Base-by-base conservation (phyloP, 2,113 vertebrate genomes). In the Syngnathus typhle region DNA sequence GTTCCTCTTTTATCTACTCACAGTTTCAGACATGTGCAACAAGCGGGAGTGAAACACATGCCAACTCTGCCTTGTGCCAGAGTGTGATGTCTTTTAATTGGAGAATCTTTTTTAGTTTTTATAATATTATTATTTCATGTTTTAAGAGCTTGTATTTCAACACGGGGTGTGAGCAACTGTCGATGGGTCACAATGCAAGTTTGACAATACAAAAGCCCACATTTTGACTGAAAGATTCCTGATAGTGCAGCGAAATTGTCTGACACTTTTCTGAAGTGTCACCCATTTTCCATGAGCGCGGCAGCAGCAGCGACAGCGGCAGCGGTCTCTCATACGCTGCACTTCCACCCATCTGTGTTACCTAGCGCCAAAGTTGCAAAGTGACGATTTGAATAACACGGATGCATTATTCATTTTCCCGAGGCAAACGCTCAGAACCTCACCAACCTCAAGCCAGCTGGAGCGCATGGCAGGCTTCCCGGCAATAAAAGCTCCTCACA, bases 341-440 rank as follows among this genome's bases (percentile, higher is more conserved):
- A 65, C 56, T 49, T 70, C 52, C 69, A 60, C 58, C 60, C 58
- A 69, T 77, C 64, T 66, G 43, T 65, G 46, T 39, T 43, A 81
- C 74, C 68, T 79, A 64, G 60, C 84, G 73, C 49, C 58, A 69
- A 81, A 78, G 76, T 82, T 71, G 72, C 58, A 73, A 67, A 69
- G 54, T 27, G 70, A 70, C 68, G 67, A 73, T 78, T 72, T 76
- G 73, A 84, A 84, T 74, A 84, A 83, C 75, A 66, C 63, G 47
- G 64, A 82, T 87, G 71, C 74, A 85, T 89, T 86, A 85, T 87
- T 87, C 70, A 87, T 85, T 69, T 77, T 83, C 78, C 82, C 71
- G 64, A 76, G 74, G 83, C 87, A 82, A 78, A 80, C 74, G 84
- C 73, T 84, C 68, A 78, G 75, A 84, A 87, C 84, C 80, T 82